Conservation (phyloP, 2,888 invertebrate genomes). For the Orthosia incerta region DNA sequence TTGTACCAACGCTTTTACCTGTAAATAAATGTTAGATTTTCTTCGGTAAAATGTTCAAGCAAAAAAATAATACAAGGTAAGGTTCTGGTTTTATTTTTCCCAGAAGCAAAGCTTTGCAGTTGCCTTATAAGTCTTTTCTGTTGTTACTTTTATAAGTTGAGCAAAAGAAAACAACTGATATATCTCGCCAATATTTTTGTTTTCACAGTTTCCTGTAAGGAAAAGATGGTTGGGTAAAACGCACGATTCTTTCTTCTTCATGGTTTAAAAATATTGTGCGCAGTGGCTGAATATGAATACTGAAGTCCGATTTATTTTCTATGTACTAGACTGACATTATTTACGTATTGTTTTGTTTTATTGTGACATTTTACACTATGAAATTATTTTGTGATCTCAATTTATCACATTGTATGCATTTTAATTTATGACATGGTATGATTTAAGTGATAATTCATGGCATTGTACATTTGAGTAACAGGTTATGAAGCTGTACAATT, state of each 20-base stretch:
- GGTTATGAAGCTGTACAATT: too few species aligned
- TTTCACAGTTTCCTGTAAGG: slow-evolving; percentile 20
- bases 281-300: too few species aligned
- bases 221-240: slow-evolving; percentile 25
- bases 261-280: not conserved
- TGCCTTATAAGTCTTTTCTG: slow-evolving; percentile 40
- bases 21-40: slow-evolving; percentile 13
- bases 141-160: slow-evolving; percentile 55
- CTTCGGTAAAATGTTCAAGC: not conserved
- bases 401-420: too few species aligned
- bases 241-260: not conserved
- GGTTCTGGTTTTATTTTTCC: slow-evolving; percentile 42
- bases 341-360: too few species aligned
- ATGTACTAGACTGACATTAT: too few species aligned
- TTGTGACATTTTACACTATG: too few species aligned
- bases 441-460: too few species aligned
- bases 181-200: slow-evolving; percentile 52
- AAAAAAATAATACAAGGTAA: slow-evolving; percentile 18
- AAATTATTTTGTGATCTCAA: too few species aligned
- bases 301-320: too few species aligned
- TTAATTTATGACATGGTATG: too few species aligned
- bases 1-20: not conserved
- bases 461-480: too few species aligned
- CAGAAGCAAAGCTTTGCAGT: slow-evolving; percentile 56
- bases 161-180: slow-evolving; percentile 51